Evolutionary conservation across 2,888 invertebrate genomes (phyloP), one percentile per base, ranked within the genome.

Genomic region (Ichneumon xanthorius): DNA sequence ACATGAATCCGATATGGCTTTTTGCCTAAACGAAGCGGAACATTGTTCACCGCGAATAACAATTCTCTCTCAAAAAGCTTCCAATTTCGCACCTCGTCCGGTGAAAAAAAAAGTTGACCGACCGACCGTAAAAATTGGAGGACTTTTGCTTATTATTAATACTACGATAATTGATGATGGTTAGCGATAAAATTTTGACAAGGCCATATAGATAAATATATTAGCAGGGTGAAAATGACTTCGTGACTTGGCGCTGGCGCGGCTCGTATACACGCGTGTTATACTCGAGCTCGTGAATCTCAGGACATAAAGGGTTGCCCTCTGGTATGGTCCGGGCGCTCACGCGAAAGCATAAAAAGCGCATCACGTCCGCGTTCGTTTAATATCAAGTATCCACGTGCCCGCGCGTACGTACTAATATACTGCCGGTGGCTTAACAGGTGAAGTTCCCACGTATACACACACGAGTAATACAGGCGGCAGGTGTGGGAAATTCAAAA

Each of bases 361-460:
- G 78, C 85, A 79, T 85, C 82, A 79, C 85, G 82, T 82, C 65
- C 71, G 68, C 82, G 82, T 85, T 82, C 82, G 77, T 85, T 85
- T 85, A 82, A 85, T 85, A 85, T 82, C 82, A 81, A 85, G 85
- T 82, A 82, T 76, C 76, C 76, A 82, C 85, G 85, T 82, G 82
- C 76, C 50, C 22, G 50, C 16, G 50, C 16, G 67, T 37, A 68
- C 67, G 48, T 45, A 67, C 22, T 33, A 45, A 67, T 40, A 48
- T 37, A 19, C 61, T 19, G 45, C 33, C n/a, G 16, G 81, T 61
- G 75, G 80, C 63, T 72, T 80, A 80, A 80, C 80, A 72, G 72
- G 72, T 72, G 72, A 80, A 80, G 72, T 72, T 80, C 65, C n/a
- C 45, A 6, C 58, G 0, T 58, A 68, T 58, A 81, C 14, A 70